phyloP scores from a whole-genome alignment of 2,797 vertebrate genomes.

The Heteromormyrus szaboi region DNA sequence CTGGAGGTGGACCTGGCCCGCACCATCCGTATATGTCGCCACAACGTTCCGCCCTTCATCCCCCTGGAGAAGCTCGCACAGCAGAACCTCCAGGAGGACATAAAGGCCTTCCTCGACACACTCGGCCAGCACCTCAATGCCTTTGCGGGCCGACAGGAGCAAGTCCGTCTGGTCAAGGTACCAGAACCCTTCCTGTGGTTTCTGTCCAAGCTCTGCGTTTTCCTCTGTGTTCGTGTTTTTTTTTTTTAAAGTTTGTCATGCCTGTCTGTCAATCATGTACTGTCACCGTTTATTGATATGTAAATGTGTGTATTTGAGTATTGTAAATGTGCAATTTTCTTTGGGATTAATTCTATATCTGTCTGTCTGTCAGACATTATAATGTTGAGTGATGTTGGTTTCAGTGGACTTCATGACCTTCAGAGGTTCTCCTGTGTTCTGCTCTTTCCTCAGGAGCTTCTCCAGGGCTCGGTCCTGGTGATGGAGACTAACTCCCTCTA shows the following conservation, averaged over 20 bases:
- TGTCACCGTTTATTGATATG: background rate
- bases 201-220: background rate
- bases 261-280: background rate
- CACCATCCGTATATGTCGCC: slow-evolving; percentile 57
- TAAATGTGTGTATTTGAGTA: background rate
- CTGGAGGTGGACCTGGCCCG: slow-evolving; percentile 65
- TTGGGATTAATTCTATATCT: background rate
- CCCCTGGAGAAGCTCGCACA: slow-evolving; percentile 63
- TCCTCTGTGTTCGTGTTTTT: background rate
- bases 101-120: slow-evolving; percentile 61
- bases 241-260: background rate
- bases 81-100: slow-evolving; percentile 58
- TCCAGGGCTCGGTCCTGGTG: slow-evolving; percentile 53
- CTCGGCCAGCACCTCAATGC: slow-evolving; percentile 72
- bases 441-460: slow-evolving; percentile 54
- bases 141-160: slow-evolving; percentile 70
- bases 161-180: slow-evolving; percentile 76
- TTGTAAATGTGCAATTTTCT: background rate
- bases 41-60: slow-evolving; percentile 77
- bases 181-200: background rate
- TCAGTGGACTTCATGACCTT: background rate
- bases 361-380: background rate
- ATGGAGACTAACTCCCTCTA: slow-evolving; percentile 72
- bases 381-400: background rate
- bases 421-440: background rate